Conservation (phyloP, 2,113 vertebrate species). For the Eudyptes chrysolophus region DNA sequence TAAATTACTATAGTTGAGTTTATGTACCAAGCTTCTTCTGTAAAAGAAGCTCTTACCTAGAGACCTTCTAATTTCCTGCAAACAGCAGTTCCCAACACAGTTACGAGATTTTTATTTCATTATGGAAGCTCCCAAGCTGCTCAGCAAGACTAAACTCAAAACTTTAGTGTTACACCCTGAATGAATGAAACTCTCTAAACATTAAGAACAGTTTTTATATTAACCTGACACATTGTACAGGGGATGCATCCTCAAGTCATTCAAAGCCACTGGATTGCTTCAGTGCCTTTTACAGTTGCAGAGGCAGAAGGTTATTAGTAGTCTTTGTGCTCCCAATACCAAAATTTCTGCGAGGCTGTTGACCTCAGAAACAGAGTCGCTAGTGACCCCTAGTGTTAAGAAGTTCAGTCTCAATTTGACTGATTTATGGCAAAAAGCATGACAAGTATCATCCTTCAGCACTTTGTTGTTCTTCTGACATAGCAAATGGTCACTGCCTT, state of each 20-base stretch:
- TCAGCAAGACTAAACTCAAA: neutral
- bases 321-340: neutral
- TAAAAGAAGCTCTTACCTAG: neutral
- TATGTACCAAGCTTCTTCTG: neutral
- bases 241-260: neutral
- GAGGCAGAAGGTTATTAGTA: neutral
- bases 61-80: neutral
- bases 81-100: neutral
- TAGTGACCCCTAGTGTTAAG: slow-evolving; percentile 52
- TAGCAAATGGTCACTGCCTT: neutral
- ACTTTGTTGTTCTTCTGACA: neutral
- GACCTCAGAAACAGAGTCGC: slow-evolving; percentile 2
- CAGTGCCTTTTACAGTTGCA: neutral
- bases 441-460: neutral
- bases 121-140: neutral
- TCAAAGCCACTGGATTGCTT: neutral
- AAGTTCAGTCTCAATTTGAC: neutral
- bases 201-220: neutral
- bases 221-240: neutral
- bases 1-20: neutral
- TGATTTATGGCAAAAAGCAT: neutral
- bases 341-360: neutral
- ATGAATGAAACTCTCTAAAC: neutral
- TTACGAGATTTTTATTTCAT: neutral
- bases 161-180: neutral